Base-by-base conservation (phyloP, 2,113 vertebrate genomes). In the Hyperopisus bebe region DNA sequence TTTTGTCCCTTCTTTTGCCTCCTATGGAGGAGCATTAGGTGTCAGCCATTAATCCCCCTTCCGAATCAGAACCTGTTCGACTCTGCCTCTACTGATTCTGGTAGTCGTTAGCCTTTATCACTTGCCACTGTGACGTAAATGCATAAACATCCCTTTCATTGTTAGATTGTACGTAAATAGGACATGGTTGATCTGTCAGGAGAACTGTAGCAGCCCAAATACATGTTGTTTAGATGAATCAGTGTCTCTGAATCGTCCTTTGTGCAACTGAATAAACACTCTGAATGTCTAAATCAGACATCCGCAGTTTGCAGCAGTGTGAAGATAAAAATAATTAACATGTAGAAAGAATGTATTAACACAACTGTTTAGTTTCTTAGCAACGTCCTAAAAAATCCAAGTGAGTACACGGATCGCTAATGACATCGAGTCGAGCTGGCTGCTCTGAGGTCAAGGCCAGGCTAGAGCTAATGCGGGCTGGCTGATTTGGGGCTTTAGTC, bases 341-440 rank as follows among this genome's bases (percentile, higher is more conserved):
- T 44, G 55, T 53, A 42, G 35, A 66, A 88, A 84, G 42, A 62
- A 66, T 17, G 35, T 44, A 48, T 62, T 88, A 66, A 87, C 48
- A 86, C 47, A 87, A 50, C 48, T 88, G 19, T 62, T 66, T 88
- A 42, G 87, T 88, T 62, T 44, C 55, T 88, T 88, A 66, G 87
- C 87, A 88, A 88, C 87, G 55, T n/a, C 27, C 31, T 80, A 88
- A 46, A 87, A 66, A 88, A 62, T 88, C 55, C 48, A 10, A 88
- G 42, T 15, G 55, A 44, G 8, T 66, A 55, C 35, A n/a, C 0
- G 53, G 39, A 88, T 53, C 9, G 19, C 55, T 88, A 58, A 88
- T 19, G 39, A 42, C 15, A 27, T 46, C 0, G 39, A 66, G 87
- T 88, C 48, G 31, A 44, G 39, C 21, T 88, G 11, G 47, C 47